Evolutionary conservation across 2,113 vertebrate genomes (phyloP).

Genomic region (Athene cunicularia): DNA sequence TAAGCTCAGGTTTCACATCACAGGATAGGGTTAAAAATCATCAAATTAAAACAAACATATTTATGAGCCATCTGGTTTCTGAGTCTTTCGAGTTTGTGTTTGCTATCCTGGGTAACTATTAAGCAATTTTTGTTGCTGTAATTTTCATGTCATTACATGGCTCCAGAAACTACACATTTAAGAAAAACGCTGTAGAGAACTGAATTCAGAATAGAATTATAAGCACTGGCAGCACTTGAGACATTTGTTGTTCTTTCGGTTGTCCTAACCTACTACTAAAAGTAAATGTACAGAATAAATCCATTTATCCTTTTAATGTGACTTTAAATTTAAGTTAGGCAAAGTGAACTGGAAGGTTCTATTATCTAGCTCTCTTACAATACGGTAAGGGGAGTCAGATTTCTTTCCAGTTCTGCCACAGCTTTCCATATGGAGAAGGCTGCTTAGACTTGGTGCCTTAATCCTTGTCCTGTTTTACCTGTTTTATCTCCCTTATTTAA

Average conservation of each 20-base stretch:
- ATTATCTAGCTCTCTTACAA: background rate
- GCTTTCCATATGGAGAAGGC: background rate
- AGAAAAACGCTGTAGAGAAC: constrained; percentile 34
- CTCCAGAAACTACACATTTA: constrained; percentile 43
- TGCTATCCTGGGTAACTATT: constrained; percentile 60
- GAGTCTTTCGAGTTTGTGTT: constrained; percentile 55
- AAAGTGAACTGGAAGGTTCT: background rate
- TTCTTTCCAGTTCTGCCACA: background rate
- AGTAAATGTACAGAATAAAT: background rate
- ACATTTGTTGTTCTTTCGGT: background rate
- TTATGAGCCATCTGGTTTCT: constrained; percentile 65
- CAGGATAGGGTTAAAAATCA: constrained; percentile 45
- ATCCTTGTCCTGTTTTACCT: background rate
- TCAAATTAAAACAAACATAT: constrained; percentile 48
- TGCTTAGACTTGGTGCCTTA: background rate
- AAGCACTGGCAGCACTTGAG: constrained; percentile 7
- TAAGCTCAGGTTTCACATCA: constrained; percentile 1
- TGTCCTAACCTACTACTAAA: background rate
- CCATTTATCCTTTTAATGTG: background rate
- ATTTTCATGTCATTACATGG: constrained; percentile 56
- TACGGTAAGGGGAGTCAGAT: background rate
- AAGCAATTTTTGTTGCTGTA: constrained; percentile 60
- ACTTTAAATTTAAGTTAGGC: background rate
- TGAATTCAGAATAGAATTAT: background rate
- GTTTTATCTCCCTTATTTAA: background rate